Evolutionary conservation across 2,888 invertebrate species (phyloP), one percentile per base, ranked within the genome.

Genomic region (Drosophila cognata): DNA sequence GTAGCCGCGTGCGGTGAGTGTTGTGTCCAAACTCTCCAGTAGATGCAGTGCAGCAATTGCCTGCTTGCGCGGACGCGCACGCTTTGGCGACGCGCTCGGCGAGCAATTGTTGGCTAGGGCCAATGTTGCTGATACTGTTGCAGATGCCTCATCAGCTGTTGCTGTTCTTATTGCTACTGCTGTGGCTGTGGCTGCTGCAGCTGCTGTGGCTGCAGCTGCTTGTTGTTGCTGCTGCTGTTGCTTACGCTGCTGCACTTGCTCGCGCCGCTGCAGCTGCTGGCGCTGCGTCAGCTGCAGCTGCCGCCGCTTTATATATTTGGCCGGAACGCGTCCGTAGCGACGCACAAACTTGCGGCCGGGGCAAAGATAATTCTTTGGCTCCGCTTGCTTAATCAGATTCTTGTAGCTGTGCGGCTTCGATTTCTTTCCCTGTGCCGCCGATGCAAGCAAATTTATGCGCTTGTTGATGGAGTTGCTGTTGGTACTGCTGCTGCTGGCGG

Each of bases 321-420:
- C 77, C 35, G 89, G 88, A 0, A 90, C 77, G 46, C 91, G 91
- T 18, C 92, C 90, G 59, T 90, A 92, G 8, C 92, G 91, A 61
- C 90, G 91, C 52, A 89, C 85, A 33, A 91, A 89, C 35, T 89
- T 91, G 33, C 92, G 89, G 25, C 92, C 92, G 6, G 92, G 86
- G 68, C 92, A 93, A 28, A 93, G 80, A 67, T 93, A 93, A 28
- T 91, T 90, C 79, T 92, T 93, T 56, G 93, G 92, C 79, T 93
- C 92, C 2, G 93, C 88, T 80, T 93, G 93, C 70, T 93, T 93
- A 50, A 93, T 93, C 62, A 93, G 91, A 80, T 90, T 93, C 78
- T 93, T 93, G 74, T 93, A 93, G 79, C 93, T 92, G 68, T 93
- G 93, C 48, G 91, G 84, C 50, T 93, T 88, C 18, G 92, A 85